Evolutionary conservation across 2,888 invertebrate genomes (phyloP), one percentile per base, ranked within the genome.

Genomic region (Troides aeacus): DNA sequence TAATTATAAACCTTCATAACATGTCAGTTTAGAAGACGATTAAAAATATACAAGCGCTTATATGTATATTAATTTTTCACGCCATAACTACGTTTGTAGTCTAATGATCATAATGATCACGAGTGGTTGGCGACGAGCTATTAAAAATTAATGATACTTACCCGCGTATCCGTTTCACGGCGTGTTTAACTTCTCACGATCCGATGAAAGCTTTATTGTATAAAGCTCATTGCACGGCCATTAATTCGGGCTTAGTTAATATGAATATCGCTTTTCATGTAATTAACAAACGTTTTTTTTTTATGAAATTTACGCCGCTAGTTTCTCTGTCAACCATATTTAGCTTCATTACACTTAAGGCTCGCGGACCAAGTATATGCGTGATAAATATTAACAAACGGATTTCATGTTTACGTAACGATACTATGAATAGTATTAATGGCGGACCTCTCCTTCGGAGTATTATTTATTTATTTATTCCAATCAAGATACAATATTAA

Each of bases 171-270:
- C 72, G 74, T 78, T 81, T 81, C 80, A 82, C 79, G 73, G 77
- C 74, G 74, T 77, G 77, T 78, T 78, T 77, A 80, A 77, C 75
- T 81, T 81, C 81, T 78, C 79, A 81, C 77, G 78, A 71, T 76
- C 71, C 71, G 74, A 75, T 76, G 73, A 82, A 74, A 78, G 75
- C 66, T 79, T 78, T 72, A 72, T 75, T 74, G 74, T 73, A 72
- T 57, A 62, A 36, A 68, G 46, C n/a, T 46, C 53, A 68, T 64
- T 53, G 64, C 59, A 53, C 62, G 64, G 24, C 61, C 36, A 60
- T 69, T 69, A 61, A 61, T 64, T 61, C 62, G 42, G n/a, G 30
- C 12, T 68, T 21, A 36, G 18, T 58, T 46, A 21, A 63, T 63
- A 46, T 46, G 30, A 63, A 58, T 63, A 63, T 63, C 39, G 39